Percentiles rank a stretch among this genome's conserved stretches.
phyloP scores from a whole-genome alignment of 2,888 invertebrate genomes.

The Chaitophorus viminalis region DNA sequence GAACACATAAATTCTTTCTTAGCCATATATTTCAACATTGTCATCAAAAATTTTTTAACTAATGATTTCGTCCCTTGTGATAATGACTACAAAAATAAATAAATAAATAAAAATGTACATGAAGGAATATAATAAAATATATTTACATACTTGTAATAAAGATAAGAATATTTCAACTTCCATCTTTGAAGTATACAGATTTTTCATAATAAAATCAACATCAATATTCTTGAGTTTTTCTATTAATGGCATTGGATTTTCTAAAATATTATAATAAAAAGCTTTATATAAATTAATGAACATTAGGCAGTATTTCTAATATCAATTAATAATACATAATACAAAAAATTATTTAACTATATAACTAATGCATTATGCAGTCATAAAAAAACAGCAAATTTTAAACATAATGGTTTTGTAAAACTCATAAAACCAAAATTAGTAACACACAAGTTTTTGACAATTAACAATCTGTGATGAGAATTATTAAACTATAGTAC shows the following conservation, averaged over 20 bases:
- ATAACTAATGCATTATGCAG: too few relatives aligned
- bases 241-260: neutral
- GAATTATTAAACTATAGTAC: too few relatives aligned
- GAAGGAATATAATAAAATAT: neutral
- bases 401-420: too few relatives aligned
- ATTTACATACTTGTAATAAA: conserved; percentile 41
- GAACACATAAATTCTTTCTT: conserved; percentile 25
- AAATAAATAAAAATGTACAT: neutral
- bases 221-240: conserved; percentile 8
- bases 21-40: conserved; percentile 39
- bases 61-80: conserved; percentile 36
- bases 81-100: conserved; percentile 27
- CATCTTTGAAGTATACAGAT: conserved; percentile 33
- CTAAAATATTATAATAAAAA: conserved; percentile 4
- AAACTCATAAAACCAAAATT: too few relatives aligned
- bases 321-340: neutral
- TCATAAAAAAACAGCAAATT: too few relatives aligned
- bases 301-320: too few relatives aligned
- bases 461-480: too few relatives aligned
- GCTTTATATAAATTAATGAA: too few relatives aligned
- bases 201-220: conserved; percentile 18
- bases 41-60: neutral
- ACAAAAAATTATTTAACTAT: neutral
- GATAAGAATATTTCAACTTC: conserved; percentile 37
- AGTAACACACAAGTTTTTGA: too few relatives aligned